Base-by-base conservation (phyloP, 2,113 vertebrate species). In the Gymnorhina tibicen region DNA sequence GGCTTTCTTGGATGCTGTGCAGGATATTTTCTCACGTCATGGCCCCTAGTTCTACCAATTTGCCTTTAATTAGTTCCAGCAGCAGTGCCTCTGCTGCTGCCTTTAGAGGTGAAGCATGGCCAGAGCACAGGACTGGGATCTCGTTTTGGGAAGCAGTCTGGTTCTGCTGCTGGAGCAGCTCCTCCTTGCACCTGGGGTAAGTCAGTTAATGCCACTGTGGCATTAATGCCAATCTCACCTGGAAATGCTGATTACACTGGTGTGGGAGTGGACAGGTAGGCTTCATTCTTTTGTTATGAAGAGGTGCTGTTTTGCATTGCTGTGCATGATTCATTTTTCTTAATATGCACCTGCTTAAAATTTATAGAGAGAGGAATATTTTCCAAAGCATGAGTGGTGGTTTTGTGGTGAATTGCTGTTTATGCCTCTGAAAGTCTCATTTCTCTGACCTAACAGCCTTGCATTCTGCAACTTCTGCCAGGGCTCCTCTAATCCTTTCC, bases 401-500 rank as follows among this genome's bases (percentile, higher is more conserved):
- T 55, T 93, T 10, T 4, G 42, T 84, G 68, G 56, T 75, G 69
- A 70, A 30, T 88, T 88, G 80, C 37, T 95, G 76, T 89, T 96
- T 86, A 60, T 81, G 91, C 80, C 58, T 72, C 80, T 81, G 55
- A 46, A 91, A 95, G 76, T 88, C 87, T 93, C 41, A 63, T 93
- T 92, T 86, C 80, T 91, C 53, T 12, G 10, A 82, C 69, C 68
- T 81, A 88, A 89, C 88, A 95, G 74, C 86, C 69, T 75, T 91
- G 80, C 69, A 46, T 81, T 92, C 84, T 84, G 63, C 80, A 77
- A 23, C 90, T 88, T 93, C 75, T 96, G 86, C 82, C 94, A 92
- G 91, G 52, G 91, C 76, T 91, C 46, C 80, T 91, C 80, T 96
- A 97, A 96, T 96, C 93, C 91, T 94, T 75, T 70, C 86, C 73